A percentile compares a stretch with the other conserved stretches of the same genome.
phyloP scores from a whole-genome alignment of 2,797 vertebrate species.

The Pipistrellus kuhlii region DNA sequence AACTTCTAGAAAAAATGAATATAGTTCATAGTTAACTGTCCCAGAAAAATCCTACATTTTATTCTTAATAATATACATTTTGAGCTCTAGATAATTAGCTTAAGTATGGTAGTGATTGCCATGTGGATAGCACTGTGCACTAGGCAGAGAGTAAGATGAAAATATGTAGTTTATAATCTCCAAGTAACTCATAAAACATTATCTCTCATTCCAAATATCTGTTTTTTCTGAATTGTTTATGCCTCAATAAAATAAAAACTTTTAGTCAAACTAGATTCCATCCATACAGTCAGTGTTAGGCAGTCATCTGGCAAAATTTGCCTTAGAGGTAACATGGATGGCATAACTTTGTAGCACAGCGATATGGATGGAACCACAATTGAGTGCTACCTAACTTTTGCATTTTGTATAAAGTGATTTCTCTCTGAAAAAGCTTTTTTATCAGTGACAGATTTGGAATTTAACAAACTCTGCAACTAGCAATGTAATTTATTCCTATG shows the following conservation, averaged over 20 bases:
- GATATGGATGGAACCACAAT: background rate
- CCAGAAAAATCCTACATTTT: background rate
- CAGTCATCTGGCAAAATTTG: background rate
- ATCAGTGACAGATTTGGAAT: background rate
- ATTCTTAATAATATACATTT: background rate
- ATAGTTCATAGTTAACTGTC: background rate
- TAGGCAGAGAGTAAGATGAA: background rate
- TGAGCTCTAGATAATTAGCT: background rate
- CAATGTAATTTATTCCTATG: background rate
- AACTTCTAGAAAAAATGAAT: background rate
- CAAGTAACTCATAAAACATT: background rate
- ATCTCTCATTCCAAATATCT: background rate
- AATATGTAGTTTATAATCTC: background rate
- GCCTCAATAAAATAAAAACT: background rate
- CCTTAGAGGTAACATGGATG: background rate
- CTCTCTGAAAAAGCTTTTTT: background rate
- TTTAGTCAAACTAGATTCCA: background rate
- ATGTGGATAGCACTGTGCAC: background rate
- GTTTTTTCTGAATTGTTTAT: background rate
- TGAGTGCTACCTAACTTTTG: background rate
- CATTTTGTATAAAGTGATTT: conserved; percentile 17
- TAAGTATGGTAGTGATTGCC: background rate
- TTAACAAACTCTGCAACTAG: conserved; percentile 37
- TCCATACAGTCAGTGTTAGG: background rate
- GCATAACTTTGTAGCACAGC: background rate